These are phyloP conservation scores for Diadophis punctatus DNA, from an alignment of 2,113 vertebrate genomes.

Conservation along the genomic window DNA sequence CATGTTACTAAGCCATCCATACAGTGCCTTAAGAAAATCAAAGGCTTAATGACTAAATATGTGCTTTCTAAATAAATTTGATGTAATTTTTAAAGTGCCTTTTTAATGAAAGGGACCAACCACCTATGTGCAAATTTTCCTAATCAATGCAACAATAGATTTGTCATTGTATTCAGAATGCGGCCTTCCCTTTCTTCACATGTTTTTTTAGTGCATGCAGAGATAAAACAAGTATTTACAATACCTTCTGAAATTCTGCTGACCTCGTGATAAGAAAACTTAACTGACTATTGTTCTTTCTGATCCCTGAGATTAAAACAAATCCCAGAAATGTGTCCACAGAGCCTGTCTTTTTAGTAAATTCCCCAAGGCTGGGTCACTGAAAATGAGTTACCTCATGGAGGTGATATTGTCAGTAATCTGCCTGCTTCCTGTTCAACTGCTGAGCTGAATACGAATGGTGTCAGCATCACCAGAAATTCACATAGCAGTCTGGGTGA, in stretches of 20 bases:
- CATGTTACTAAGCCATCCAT: neutral
- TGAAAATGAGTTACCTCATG: slow-evolving; percentile 20
- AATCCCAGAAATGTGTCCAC: slow-evolving; percentile 22
- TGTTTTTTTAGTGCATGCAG: neutral
- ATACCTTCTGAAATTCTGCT: slow-evolving; percentile 1
- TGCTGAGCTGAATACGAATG: slow-evolving; percentile 7
- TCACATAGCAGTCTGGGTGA: slow-evolving; percentile 5
- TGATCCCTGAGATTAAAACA: slow-evolving; percentile 27
- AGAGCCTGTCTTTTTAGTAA: slow-evolving; percentile 6
- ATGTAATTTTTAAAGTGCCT: neutral
- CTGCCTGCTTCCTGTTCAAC: slow-evolving; percentile 3
- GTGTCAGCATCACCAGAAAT: slow-evolving; percentile 6
- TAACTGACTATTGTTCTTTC: slow-evolving; percentile 43
- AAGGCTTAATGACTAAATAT: neutral
- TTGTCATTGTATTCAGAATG: neutral
- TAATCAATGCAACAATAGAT: neutral
- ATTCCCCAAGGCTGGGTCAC: slow-evolving; percentile 36
- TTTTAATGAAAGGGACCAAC: neutral
- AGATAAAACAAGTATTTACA: slow-evolving; percentile 23
- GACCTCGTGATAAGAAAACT: slow-evolving; percentile 33
- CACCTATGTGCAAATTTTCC: neutral
- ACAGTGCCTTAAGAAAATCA: neutral
- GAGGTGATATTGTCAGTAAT: slow-evolving; percentile 1
- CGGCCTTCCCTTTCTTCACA: neutral
- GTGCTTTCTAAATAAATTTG: neutral